Evolutionary conservation across 2,888 invertebrate species (phyloP).

Genomic region (Diachrysia chrysitis): DNA sequence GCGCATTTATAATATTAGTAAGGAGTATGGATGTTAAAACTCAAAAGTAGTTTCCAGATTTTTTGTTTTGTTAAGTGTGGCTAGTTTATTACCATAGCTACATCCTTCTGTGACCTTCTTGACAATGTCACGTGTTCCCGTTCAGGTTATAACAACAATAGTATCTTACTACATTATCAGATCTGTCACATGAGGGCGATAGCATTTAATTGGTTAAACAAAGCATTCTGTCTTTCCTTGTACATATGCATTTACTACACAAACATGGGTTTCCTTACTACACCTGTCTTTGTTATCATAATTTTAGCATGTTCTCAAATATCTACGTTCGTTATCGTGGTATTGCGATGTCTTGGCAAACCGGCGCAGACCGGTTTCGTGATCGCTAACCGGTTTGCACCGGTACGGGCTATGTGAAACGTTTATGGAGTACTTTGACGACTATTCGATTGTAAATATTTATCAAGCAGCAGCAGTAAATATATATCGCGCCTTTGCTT

Average conservation of each 20-base stretch:
- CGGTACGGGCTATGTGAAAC: slow-evolving; percentile 41
- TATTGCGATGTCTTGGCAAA: slow-evolving; percentile 35
- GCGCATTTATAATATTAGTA: too few species aligned
- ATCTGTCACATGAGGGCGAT: slow-evolving; percentile 12
- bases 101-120: not conserved
- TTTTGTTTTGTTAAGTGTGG: not conserved
- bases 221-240: slow-evolving; percentile 20
- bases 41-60: too few species aligned
- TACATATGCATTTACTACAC: slow-evolving; percentile 7
- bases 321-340: slow-evolving; percentile 27
- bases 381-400: slow-evolving; percentile 38
- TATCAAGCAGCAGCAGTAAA: not conserved
- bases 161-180: slow-evolving; percentile 20
- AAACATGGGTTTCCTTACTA: slow-evolving; percentile 19
- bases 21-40: too few species aligned
- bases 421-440: slow-evolving; percentile 33
- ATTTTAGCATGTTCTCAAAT: slow-evolving; percentile 16
- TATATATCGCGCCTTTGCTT: not conserved
- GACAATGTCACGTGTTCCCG: not conserved
- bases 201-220: slow-evolving; percentile 23
- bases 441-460: slow-evolving; percentile 21
- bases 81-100: too few species aligned
- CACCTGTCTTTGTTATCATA: slow-evolving; percentile 12
- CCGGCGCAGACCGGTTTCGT: slow-evolving; percentile 44
- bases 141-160: not conserved